A percentile compares a stretch with the other conserved stretches of the same genome.
Evolutionary conservation across 2,888 invertebrate species (phyloP).

Genomic region (Eupithecia tripunctaria): DNA sequence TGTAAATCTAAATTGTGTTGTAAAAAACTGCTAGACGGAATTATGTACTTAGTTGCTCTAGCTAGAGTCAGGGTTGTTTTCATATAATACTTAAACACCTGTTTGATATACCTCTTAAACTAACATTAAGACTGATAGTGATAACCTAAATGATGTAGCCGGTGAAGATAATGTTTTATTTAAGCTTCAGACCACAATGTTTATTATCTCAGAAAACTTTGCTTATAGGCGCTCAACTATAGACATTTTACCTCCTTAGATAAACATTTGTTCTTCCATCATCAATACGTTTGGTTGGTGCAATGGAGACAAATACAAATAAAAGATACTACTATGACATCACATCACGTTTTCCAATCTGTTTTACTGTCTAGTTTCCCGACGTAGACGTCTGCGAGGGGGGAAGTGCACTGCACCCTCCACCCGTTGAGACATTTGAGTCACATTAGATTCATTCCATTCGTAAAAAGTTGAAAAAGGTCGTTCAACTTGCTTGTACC

Average conservation of each 20-base stretch:
- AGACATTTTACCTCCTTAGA: neutral
- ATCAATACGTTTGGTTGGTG: neutral
- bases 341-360: neutral
- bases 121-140: neutral
- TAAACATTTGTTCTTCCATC: neutral
- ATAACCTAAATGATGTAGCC: neutral
- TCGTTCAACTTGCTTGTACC: neutral
- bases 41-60: neutral
- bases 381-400: slow-evolving; percentile 3
- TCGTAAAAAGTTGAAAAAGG: neutral
- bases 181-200: neutral
- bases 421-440: neutral
- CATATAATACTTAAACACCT: neutral
- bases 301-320: neutral
- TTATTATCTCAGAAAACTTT: neutral
- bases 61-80: slow-evolving; percentile 7
- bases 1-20: neutral
- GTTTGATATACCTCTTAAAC: neutral
- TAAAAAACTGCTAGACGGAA: neutral
- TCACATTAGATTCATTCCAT: neutral
- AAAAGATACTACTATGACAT: neutral
- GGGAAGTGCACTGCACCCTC: neutral
- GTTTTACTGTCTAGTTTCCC: neutral
- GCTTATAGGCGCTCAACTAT: neutral
- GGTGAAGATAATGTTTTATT: neutral